Evolutionary conservation across 1,140 invertebrate genomes (phyloP), one percentile per base, ranked within the genome.

Genomic region (Phocides pigmalion): DNA sequence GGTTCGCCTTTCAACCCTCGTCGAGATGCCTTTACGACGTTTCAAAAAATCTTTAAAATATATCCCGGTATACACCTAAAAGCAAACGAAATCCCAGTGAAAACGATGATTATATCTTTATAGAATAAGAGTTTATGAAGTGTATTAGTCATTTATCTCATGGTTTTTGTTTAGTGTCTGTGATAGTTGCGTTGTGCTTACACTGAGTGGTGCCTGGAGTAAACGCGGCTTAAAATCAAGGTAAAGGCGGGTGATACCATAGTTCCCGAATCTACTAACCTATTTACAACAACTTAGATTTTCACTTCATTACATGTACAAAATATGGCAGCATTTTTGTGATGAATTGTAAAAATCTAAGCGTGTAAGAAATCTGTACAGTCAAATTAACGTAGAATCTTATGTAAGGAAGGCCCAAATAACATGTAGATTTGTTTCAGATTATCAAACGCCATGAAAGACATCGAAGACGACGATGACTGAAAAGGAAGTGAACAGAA

Each of bases 401-500:
- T 62, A 50, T 50, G 35, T 62, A 61, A 61, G 58, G 15, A 16
- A 25, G 12, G 11, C 25, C 1, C 14, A 32, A 25, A 22, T 35
- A 47, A 19, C 9, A 15, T 11, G n/a, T 4, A 8, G n/a, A 46
- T 46, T 79, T 66, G 46, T 87, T 86, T 44, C 82, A 89, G 86
- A 74, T 74, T 49, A 1, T 49, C 62, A 17, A 47, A 67, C 82
- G 70, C 76, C 82, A 90, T 90, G 86, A 88, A 85, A 81, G 79
- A 81, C 63, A 67, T 84, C 20, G 85, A 87, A 42, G 88, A 87
- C 64, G 87, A 90, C 62, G 66, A 90, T 90, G 88, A 90, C 84
- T 90, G 88, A 90, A 70, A 87, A 87, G 64, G 86, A 90, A 73
- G 66, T 84, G n/a, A 90, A 87, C 73, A 90, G 88, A 67, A 90